phyloP scores from a whole-genome alignment of 2,888 invertebrate genomes.

The Hirtodrosophila histrioides region DNA sequence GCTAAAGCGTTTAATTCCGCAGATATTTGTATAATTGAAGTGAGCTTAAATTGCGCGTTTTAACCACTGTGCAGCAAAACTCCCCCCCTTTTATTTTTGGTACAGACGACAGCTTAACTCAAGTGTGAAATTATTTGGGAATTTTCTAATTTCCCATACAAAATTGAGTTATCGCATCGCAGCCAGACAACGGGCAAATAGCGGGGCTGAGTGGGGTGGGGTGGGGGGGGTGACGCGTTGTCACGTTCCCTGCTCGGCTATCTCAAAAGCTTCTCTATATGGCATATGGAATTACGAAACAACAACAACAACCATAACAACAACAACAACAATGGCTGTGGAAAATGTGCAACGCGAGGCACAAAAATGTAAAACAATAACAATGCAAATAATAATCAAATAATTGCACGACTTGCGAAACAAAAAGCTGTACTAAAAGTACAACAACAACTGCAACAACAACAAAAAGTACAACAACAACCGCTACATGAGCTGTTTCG shows the following conservation, averaged over 20 bases:
- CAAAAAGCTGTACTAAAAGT: conserved; percentile 42
- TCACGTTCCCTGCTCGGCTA: conserved; percentile 40
- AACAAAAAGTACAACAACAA: conserved; percentile 32
- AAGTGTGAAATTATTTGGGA: conserved; percentile 79
- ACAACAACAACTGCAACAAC: conserved; percentile 11
- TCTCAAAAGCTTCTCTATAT: conserved; percentile 12
- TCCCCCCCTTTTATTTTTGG: background rate
- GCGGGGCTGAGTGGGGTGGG: background rate
- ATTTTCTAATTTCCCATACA: conserved; percentile 76
- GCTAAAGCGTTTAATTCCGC: no score
- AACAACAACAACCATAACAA: conserved; percentile 49
- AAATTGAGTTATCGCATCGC: conserved; percentile 74
- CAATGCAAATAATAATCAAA: conserved; percentile 73
- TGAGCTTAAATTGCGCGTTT: no score
- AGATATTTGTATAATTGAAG: no score
- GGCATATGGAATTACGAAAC: conserved; percentile 66
- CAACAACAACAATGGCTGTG: conserved; percentile 36
- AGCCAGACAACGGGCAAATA: conserved; percentile 35
- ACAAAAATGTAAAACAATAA: conserved; percentile 51
- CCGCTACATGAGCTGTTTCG: conserved; percentile 26
- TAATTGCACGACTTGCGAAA: conserved; percentile 76
- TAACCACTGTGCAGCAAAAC: no score
- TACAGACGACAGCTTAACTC: conserved; percentile 49
- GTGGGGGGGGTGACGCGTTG: conserved; percentile 15
- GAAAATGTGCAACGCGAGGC: conserved; percentile 60